Evolutionary conservation across 2,888 invertebrate genomes (phyloP), one percentile per base, ranked within the genome.

Genomic region (Bombylius major): DNA sequence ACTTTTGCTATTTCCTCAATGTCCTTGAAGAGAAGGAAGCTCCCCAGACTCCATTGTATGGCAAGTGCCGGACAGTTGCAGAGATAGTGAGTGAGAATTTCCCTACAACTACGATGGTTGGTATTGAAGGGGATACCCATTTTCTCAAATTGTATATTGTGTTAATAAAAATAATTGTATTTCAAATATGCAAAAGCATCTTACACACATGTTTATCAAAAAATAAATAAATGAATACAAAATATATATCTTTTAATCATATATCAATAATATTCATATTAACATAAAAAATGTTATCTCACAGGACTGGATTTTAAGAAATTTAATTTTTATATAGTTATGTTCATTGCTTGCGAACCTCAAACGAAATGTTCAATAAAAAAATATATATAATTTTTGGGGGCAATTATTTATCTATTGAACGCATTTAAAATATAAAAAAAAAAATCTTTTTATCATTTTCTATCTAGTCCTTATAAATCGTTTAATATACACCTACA

Each of bases 281-380:
- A 7, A 36, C 34, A 36, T 36, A 23, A 23, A 23, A 23, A 11
- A 11, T 42, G 39, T 42, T 42, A 42, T 42, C 39, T 42, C 39
- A 11, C 39, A 42, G 39, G 39, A 42, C 23, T 42, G 39, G 39
- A 42, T 11, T 42, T 42, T 11, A 42, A 11, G 11, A 51, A 45
- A n/a, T 45, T 45, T 56, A 56, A 50, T 56, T 56, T 56, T 56
- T 54, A 51, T 52, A 51, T 72, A 72, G 73, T 70, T 69, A 73
- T 73, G 73, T 69, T 67, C 73, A 73, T 73, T 72, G 69, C 71
- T 67, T 69, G 71, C 71, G 64, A 66, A 68, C 66, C 71, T 70
- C 70, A 70, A 70, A 72, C 70, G 68, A 70, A 63, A 59, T 50
- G 42, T 50, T 42, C 39, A 31, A 33, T 36, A 36, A 5, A 42